Evolutionary conservation across 2,888 invertebrate genomes (phyloP).

Genomic region (Hydrotaea diabolus): DNA sequence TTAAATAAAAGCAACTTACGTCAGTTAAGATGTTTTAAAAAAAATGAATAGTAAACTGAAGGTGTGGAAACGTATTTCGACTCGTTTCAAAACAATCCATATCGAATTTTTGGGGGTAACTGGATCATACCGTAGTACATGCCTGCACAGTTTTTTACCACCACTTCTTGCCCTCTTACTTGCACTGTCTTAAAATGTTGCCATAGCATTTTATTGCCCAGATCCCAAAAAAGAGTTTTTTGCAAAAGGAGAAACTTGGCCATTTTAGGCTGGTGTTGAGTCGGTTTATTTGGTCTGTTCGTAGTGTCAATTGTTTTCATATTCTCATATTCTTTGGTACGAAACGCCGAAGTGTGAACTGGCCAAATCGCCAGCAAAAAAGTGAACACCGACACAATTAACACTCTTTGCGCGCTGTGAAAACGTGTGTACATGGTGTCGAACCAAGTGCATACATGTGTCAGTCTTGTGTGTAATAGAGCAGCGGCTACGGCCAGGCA

Average conservation of each 20-base stretch:
- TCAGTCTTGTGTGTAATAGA: conserved; percentile 73
- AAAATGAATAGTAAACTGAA: too few relatives aligned
- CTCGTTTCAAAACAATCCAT: too few relatives aligned
- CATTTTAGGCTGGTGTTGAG: conserved; percentile 26
- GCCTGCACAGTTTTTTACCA: neutral
- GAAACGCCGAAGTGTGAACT: neutral
- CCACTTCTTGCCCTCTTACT: neutral
- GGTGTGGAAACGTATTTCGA: too few relatives aligned
- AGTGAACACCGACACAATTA: conserved; percentile 68
- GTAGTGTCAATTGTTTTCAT: conserved; percentile 69
- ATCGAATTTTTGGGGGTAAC: too few relatives aligned
- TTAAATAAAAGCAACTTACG: too few relatives aligned
- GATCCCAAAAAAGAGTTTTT: neutral
- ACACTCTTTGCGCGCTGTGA: conserved; percentile 67
- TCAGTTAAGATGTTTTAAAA: too few relatives aligned
- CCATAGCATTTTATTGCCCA: neutral
- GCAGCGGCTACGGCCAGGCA: conserved; percentile 37
- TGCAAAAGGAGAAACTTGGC: conserved; percentile 3
- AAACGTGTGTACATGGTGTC: conserved; percentile 75
- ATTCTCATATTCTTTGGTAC: conserved; percentile 60
- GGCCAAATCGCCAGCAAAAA: conserved; percentile 33
- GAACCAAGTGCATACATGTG: conserved; percentile 81
- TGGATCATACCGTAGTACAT: too few relatives aligned
- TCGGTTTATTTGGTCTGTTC: conserved; percentile 18
- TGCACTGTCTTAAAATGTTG: neutral